phyloP scores from a whole-genome alignment of 2,888 invertebrate species.

The Drosophila putrida region DNA sequence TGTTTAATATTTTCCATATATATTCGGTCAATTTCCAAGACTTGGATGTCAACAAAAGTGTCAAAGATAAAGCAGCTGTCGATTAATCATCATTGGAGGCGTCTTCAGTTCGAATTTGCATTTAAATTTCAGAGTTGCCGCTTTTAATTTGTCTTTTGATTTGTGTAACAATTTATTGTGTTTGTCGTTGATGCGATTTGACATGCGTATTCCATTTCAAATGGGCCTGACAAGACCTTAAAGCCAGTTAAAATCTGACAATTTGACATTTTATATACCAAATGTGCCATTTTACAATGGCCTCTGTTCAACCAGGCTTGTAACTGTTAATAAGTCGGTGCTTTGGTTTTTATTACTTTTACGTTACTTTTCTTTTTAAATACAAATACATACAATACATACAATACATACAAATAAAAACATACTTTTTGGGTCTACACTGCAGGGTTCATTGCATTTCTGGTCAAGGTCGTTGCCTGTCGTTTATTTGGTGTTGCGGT shows the following conservation, averaged over 20 bases:
- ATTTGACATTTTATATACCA: slow-evolving; percentile 70
- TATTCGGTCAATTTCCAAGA: slow-evolving; percentile 21
- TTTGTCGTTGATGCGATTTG: slow-evolving; percentile 18
- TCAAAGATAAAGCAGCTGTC: slow-evolving; percentile 52
- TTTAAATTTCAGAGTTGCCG: slow-evolving; percentile 39
- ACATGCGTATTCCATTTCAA: slow-evolving; percentile 50
- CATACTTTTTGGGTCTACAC: slow-evolving; percentile 18
- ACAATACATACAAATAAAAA: neutral
- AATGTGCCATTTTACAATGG: slow-evolving; percentile 62
- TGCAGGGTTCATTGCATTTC: slow-evolving; percentile 72
- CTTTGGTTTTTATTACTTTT: slow-evolving; percentile 33
- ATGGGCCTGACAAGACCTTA: slow-evolving; percentile 31
- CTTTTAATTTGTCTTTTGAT: slow-evolving; percentile 34
- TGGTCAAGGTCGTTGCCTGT: slow-evolving; percentile 71
- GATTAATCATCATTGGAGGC: slow-evolving; percentile 67
- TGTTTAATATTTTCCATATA: slow-evolving; percentile 3
- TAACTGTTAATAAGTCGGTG: slow-evolving; percentile 56
- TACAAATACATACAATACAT: slow-evolving; percentile 3
- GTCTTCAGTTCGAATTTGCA: slow-evolving; percentile 43
- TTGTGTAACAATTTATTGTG: slow-evolving; percentile 71
- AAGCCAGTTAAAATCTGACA: slow-evolving; percentile 51
- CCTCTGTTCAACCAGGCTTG: slow-evolving; percentile 15
- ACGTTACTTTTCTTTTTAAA: slow-evolving; percentile 25
- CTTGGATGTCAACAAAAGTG: slow-evolving; percentile 66
- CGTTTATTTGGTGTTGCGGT: slow-evolving; percentile 23